A percentile compares a stretch with the other conserved stretches of the same genome.
Conservation (phyloP, 2,888 invertebrate genomes). For the Galerucella pusilla region DNA sequence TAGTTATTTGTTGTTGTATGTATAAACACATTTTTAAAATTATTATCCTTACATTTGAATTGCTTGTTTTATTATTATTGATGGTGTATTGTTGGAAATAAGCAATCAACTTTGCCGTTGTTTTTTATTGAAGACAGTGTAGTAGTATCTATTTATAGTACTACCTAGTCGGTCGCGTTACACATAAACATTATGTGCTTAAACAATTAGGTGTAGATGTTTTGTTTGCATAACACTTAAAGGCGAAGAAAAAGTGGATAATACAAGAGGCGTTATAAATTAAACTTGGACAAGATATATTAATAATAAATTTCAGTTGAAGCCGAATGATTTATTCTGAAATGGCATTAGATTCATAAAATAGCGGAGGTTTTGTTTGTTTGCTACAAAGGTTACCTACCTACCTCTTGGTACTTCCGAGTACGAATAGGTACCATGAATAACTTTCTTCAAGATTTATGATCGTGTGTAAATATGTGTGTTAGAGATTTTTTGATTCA, state of each 20-base stretch:
- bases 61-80: background rate
- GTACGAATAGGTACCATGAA: background rate
- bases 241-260: background rate
- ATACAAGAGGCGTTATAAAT: background rate
- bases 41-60: background rate
- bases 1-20: no score
- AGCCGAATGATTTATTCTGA: constrained; percentile 1
- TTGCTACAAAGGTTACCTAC: background rate
- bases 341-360: background rate
- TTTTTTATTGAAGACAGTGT: background rate
- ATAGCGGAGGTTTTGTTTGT: constrained; percentile 4
- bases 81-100: background rate
- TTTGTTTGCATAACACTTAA: background rate
- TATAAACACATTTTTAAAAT: background rate
- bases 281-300: background rate
- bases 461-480: background rate
- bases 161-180: background rate
- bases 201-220: background rate
- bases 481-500: background rate
- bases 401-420: background rate
- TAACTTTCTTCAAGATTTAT: background rate
- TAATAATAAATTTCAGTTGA: background rate
- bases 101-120: background rate
- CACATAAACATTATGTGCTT: background rate
- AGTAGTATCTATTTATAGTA: background rate